A percentile compares a stretch with the other conserved stretches of the same genome.
Evolutionary conservation across 1,140 invertebrate species (phyloP).

Genomic region (Caenorhabditis remanei): DNA sequence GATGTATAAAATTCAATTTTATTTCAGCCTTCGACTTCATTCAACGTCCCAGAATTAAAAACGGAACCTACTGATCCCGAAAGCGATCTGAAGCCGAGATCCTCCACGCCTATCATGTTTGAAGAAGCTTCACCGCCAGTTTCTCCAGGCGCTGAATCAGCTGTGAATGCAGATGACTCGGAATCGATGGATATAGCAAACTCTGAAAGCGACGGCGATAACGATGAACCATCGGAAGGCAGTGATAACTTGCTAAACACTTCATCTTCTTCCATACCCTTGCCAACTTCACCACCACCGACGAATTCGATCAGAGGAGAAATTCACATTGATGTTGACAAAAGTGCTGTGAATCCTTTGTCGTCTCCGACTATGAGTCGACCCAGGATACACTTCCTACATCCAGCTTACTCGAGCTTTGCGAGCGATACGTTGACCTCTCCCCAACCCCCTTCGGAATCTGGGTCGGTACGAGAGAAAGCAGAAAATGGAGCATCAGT

Average conservation of each 20-base stretch:
- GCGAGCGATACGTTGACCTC: not conserved
- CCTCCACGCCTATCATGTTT: not conserved
- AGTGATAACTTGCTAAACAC: not conserved
- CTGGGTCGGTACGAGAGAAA: not conserved
- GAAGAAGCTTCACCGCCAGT: no score
- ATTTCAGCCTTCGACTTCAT: not conserved
- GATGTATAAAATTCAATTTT: not conserved
- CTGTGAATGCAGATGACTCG: not conserved
- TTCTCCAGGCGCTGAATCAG: no score
- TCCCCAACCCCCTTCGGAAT: not conserved
- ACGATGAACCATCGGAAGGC: not conserved
- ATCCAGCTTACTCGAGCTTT: conserved; percentile 11
- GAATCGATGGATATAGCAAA: conserved; percentile 38
- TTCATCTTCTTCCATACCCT: not conserved
- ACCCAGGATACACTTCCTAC: conserved; percentile 17
- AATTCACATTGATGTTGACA: conserved; percentile 18
- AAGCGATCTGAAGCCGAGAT: not conserved
- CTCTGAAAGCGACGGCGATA: conserved; percentile 10
- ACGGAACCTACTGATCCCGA: not conserved
- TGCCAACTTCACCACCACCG: not conserved
- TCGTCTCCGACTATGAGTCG: not conserved
- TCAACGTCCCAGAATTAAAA: not conserved
- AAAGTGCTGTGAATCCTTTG: not conserved
- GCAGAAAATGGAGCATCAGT: not conserved
- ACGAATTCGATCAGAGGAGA: not conserved